A percentile compares a stretch with the other conserved stretches of the same genome.
phyloP scores from a whole-genome alignment of 2,797 vertebrate genomes.

The Propithecus deckenii region DNA sequence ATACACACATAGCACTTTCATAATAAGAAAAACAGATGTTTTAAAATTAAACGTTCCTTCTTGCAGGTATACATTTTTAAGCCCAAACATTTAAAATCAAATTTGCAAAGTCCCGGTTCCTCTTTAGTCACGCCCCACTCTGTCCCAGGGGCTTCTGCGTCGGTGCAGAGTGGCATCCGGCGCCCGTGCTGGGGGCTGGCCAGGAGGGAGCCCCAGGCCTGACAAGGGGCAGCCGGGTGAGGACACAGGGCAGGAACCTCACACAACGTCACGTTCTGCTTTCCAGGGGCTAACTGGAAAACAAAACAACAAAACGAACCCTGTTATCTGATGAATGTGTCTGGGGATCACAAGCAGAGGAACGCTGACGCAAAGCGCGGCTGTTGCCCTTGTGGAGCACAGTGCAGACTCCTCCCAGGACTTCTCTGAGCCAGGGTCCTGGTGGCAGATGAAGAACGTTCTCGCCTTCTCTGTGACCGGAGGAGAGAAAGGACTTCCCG shows the following conservation, averaged over 20 bases:
- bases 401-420: too few relatives aligned
- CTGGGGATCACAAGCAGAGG: background rate
- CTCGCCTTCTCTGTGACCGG: accelerated
- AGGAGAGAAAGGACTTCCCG: background rate
- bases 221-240: accelerated
- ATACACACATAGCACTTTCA: background rate
- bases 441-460: too few relatives aligned
- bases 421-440: accelerated
- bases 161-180: accelerated
- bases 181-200: accelerated
- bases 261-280: accelerated
- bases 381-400: too few relatives aligned
- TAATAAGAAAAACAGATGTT: background rate
- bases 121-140: accelerated
- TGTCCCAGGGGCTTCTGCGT: background rate
- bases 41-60: background rate
- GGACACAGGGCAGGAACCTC: accelerated
- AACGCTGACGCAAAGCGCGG: accelerated
- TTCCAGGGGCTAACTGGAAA: background rate
- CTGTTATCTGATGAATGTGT: accelerated
- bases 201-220: too few relatives aligned
- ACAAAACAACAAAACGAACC: background rate
- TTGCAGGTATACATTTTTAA: background rate
- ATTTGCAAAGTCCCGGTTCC: background rate
- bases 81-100: background rate